Percentiles rank a stretch among this genome's conserved stretches.
phyloP scores from a whole-genome alignment of 2,797 vertebrate species.

The Chaenodraco wilsoni region DNA sequence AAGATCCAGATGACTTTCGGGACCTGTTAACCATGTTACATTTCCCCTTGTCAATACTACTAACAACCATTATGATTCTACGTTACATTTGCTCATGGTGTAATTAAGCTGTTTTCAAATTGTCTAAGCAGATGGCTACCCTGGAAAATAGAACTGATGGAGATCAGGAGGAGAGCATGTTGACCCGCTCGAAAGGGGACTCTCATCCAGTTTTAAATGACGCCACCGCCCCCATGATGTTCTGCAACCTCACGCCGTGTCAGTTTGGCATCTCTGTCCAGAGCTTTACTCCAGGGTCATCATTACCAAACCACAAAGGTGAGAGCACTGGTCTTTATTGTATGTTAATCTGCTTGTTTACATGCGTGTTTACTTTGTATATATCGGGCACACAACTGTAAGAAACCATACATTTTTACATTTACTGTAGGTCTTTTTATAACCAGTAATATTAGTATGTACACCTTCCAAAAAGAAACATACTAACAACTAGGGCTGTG shows the following conservation, averaged over 20 bases:
- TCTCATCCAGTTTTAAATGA: conserved; percentile 19
- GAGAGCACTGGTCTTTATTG: conserved; percentile 2
- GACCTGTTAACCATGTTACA: neutral
- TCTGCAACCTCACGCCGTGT: conserved; percentile 69
- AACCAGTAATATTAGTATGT: neutral
- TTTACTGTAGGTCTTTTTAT: neutral
- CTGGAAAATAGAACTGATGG: conserved; percentile 27
- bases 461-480: neutral
- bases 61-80: neutral
- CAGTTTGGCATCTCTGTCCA: conserved; percentile 81
- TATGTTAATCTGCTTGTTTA: neutral
- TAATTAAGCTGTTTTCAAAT: neutral
- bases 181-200: conserved; percentile 27
- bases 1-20: too few species aligned
- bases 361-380: neutral
- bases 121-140: conserved; percentile 61
- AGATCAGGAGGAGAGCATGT: conserved; percentile 22
- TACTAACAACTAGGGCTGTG: neutral
- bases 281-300: conserved; percentile 73
- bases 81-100: neutral
- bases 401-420: too few species aligned
- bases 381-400: neutral
- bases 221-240: conserved; percentile 54
- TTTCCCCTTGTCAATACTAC: neutral
- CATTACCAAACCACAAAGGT: conserved; percentile 72